Evolutionary conservation across 2,888 invertebrate species (phyloP).

Genomic region (Eupithecia centaureata): DNA sequence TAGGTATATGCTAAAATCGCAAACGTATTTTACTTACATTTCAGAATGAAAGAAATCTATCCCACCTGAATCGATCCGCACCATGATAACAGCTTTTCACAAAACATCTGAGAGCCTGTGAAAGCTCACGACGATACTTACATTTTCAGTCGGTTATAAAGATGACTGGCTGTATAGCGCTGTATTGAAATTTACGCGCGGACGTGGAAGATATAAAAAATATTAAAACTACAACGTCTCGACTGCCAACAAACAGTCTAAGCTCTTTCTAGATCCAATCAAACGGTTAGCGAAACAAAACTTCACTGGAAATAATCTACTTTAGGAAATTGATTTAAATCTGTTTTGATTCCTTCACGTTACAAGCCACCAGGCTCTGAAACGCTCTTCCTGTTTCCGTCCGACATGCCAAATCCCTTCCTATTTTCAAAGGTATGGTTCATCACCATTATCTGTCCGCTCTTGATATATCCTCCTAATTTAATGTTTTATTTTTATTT

Average conservation of each 20-base stretch:
- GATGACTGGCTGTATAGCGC: conserved; percentile 32
- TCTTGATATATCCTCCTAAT: no score
- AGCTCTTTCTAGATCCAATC: neutral
- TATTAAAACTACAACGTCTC: neutral
- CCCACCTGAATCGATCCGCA: no score
- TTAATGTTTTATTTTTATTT: no score
- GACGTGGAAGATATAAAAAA: conserved; percentile 17
- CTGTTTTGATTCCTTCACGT: no score
- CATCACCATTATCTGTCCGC: no score
- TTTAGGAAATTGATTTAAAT: neutral
- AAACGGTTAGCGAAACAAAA: neutral
- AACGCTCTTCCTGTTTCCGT: no score
- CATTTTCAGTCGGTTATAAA: conserved; percentile 22
- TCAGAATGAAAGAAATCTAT: neutral
- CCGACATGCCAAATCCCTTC: no score
- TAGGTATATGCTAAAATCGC: neutral
- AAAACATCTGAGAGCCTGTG: neutral
- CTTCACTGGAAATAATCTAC: neutral
- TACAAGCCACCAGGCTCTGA: no score
- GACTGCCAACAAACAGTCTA: conserved; percentile 16
- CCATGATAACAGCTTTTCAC: neutral
- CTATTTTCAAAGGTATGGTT: no score
- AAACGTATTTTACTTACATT: neutral
- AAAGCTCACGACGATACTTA: conserved; percentile 30
- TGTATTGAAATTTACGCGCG: conserved; percentile 39